Evolutionary conservation across 2,888 invertebrate species (phyloP).

Genomic region (Caenorhabditis zanzibari): DNA sequence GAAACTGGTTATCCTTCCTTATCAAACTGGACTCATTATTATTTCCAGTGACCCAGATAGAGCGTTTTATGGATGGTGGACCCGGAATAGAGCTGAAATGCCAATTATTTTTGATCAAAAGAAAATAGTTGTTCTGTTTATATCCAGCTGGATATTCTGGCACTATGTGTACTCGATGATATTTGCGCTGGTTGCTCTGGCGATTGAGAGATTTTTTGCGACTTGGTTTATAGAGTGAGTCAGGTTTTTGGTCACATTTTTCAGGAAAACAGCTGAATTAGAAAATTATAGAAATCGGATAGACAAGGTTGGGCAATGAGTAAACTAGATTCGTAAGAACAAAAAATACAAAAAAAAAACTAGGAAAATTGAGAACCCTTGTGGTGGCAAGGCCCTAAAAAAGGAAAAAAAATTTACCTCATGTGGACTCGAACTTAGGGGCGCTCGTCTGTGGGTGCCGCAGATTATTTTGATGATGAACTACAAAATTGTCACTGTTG

Average conservation of each 20-base stretch:
- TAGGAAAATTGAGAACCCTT: too few relatives aligned
- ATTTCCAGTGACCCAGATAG: not conserved
- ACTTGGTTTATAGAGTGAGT: constrained; percentile 19
- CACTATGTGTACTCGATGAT: constrained; percentile 24
- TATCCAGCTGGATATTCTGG: constrained; percentile 13
- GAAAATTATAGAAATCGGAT: not conserved
- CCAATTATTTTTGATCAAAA: not conserved
- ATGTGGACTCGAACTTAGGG: too few relatives aligned
- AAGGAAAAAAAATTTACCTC: too few relatives aligned
- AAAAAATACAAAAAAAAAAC: too few relatives aligned
- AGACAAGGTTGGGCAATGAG: not conserved
- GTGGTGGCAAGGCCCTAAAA: too few relatives aligned
- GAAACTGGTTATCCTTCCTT: constrained; percentile 11
- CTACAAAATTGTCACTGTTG: too few relatives aligned
- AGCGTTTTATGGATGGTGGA: constrained; percentile 9
- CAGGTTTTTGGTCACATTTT: not conserved
- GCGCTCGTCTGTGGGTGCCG: too few relatives aligned
- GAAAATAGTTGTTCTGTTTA: not conserved
- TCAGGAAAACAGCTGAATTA: not conserved
- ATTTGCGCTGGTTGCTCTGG: constrained; percentile 2
- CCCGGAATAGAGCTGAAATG: not conserved
- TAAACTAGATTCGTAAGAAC: not conserved
- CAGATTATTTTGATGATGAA: too few relatives aligned
- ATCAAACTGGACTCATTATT: not conserved
- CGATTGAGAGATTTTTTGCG: constrained; percentile 5